Base-by-base conservation (phyloP, 23 tunicate genomes). In the Ascidia mentula region DNA sequence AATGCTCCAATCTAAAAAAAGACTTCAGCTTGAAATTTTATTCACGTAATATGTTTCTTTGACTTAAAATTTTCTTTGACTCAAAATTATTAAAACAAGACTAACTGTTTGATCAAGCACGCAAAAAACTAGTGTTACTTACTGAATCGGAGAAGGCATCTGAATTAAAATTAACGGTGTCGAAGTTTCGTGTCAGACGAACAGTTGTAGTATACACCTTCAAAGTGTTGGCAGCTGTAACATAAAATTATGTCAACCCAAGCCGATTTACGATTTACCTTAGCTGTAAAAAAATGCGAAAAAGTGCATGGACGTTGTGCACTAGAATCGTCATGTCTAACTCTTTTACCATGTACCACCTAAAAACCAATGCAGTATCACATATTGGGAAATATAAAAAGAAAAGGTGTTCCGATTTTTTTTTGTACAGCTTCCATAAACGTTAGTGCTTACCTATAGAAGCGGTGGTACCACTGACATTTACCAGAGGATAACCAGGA, bases 201-300 rank as follows among this genome's bases (percentile, higher is more conserved):
- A 53, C 65, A 6, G 65, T 53, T 6, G 81, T 77, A 9, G 81
- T 77, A 69, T 40, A 77, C n/a, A 45, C 31, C 31, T 77, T 77
- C 37, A 8, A 35, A 6, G 81, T 77, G 37, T 26, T 74, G 4
- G 78, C 13, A 6, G 78, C 78, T 74, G 53, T 6, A 74, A 74
- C 37, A 39, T 1, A 38, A 53, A 15, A 15, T 42, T 42, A 15
- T 12, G 12, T 42, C 15, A 42, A 53, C 28, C 24, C 65, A 9
- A 6, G 13, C 22, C 28, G 65, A n/a, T n/a, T 53, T 53, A 5
- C 7, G 65, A 28, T 26, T 53, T 53, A 26, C 4, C 22, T 5
- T 53, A 6, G 28, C 65, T 15, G 15, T 42, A 15, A 15, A 42
- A 42, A 42, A 42, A n/a, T n/a, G n/a, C n/a, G n/a, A n/a, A n/a